phyloP scores from a whole-genome alignment of 2,113 vertebrate genomes.

The Plecotus auritus region DNA sequence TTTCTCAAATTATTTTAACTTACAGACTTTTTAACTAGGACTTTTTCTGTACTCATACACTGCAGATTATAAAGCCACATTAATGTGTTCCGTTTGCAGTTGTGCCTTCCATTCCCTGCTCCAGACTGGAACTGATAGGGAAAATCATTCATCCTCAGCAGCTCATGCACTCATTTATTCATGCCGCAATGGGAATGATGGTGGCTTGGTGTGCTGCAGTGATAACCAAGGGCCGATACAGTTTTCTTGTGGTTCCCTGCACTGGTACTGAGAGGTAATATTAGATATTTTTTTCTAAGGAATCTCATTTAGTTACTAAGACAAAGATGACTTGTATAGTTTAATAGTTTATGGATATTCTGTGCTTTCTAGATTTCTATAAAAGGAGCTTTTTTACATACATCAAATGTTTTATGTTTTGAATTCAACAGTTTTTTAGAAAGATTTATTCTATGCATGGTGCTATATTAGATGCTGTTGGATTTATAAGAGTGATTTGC shows the following conservation, averaged over 20 bases:
- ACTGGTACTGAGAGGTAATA: conserved; percentile 81
- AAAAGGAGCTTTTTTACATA: background rate
- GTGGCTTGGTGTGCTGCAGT: conserved; percentile 92
- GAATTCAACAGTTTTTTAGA: background rate
- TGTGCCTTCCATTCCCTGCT: conserved; percentile 91
- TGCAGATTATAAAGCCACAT: background rate
- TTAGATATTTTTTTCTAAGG: background rate
- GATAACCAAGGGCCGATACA: conserved; percentile 87
- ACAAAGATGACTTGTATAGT: background rate
- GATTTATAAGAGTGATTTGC: conserved; percentile 20
- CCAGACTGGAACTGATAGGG: conserved; percentile 90
- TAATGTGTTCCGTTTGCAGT: conserved; percentile 80
- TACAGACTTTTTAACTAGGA: background rate
- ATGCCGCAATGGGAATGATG: conserved; percentile 89
- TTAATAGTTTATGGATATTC: background rate
- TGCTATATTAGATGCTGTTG: background rate
- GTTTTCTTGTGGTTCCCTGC: conserved; percentile 84
- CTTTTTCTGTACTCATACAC: background rate
- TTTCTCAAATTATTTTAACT: background rate
- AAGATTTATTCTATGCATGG: background rate
- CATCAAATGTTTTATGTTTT: background rate
- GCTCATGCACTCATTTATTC: conserved; percentile 86
- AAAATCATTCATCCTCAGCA: conserved; percentile 92
- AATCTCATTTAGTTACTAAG: background rate
- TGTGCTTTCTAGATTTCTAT: background rate